A percentile compares a stretch with the other conserved stretches of the same genome.
phyloP scores from a whole-genome alignment of 2,888 invertebrate species.

The Rhagophthalmus giganteus region DNA sequence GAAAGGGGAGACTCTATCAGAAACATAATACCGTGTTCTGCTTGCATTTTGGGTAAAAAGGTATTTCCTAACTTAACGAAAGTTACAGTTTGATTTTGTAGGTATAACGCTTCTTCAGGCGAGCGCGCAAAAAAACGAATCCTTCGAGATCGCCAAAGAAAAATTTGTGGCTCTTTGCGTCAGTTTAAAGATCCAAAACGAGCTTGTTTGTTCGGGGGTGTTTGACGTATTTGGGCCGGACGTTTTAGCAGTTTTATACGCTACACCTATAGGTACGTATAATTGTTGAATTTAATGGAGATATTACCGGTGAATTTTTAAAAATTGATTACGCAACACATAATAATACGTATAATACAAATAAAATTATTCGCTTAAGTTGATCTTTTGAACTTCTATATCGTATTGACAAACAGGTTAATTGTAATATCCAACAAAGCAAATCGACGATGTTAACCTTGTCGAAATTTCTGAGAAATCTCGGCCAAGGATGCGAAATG shows the following conservation, averaged over 20 bases:
- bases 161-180: constrained; percentile 84
- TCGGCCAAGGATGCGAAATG: not conserved
- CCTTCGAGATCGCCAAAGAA: constrained; percentile 75
- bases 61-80: not conserved
- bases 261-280: constrained; percentile 40
- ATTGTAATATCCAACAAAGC: too few relatives aligned
- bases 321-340: too few relatives aligned
- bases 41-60: constrained; percentile 38
- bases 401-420: too few relatives aligned
- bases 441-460: not conserved
- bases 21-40: constrained; percentile 34
- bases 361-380: too few relatives aligned
- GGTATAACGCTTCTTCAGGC: constrained; percentile 77
- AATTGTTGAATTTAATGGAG: too few relatives aligned
- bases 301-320: too few relatives aligned
- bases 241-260: constrained; percentile 47
- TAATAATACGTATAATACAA: too few relatives aligned
- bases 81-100: constrained; percentile 37
- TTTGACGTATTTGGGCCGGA: constrained; percentile 79
- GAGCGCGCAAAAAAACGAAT: constrained; percentile 69
- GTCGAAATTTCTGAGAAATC: not conserved
- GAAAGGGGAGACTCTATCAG: constrained; percentile 30
- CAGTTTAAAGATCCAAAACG: constrained; percentile 79
- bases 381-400: too few relatives aligned
- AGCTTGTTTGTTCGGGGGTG: constrained; percentile 84